Conservation (phyloP, 1,140 invertebrate species). For the Homalodisca vitripennis region DNA sequence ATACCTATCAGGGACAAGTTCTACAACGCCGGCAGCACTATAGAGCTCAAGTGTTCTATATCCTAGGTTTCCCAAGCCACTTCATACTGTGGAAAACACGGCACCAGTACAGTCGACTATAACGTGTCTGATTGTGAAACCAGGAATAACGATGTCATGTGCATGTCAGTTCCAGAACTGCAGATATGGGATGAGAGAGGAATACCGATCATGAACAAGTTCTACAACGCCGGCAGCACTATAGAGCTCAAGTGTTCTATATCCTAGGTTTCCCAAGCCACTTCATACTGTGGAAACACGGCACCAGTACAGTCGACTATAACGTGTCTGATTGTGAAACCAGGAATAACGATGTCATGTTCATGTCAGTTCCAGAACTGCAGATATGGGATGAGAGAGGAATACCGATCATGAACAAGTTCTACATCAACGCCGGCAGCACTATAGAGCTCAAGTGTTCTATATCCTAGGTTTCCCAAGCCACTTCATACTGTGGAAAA, state of each 20-base stretch:
- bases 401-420: conserved; percentile 74
- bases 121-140: conserved; percentile 80
- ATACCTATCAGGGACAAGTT: conserved; percentile 77
- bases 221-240: conserved; percentile 83
- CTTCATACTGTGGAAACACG: conserved; percentile 80
- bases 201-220: conserved; percentile 74
- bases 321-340: conserved; percentile 80
- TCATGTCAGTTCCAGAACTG: conserved; percentile 75
- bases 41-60: conserved; percentile 80
- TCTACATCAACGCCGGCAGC: conserved; percentile 83
- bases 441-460: conserved; percentile 83
- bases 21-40: conserved; percentile 83
- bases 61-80: conserved; percentile 74
- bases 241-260: conserved; percentile 83
- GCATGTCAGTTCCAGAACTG: conserved; percentile 75
- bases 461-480: conserved; percentile 76
- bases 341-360: too few relatives aligned
- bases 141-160: too few relatives aligned
- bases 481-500: conserved; percentile 78
- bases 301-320: conserved; percentile 74
- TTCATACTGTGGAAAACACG: conserved; percentile 81
- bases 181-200: conserved; percentile 81
- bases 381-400: conserved; percentile 81
- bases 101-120: conserved; percentile 74
- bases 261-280: conserved; percentile 73